These are phyloP conservation scores for Cactoblastis cactorum DNA, from an alignment of 2,888 invertebrate species.

Conservation along the genomic window DNA sequence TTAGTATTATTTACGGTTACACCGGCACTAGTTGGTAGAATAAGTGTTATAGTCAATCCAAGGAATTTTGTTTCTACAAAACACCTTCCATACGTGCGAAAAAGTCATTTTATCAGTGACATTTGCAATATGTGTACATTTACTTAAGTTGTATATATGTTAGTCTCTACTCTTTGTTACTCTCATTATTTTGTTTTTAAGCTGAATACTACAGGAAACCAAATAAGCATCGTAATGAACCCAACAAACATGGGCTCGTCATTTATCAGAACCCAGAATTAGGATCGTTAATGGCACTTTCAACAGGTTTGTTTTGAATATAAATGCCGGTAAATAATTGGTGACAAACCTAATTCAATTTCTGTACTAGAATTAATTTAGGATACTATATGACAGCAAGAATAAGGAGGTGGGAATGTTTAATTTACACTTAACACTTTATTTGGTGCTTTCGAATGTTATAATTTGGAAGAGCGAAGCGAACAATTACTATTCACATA, in stretches of 20 bases:
- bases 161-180: too few relatives aligned
- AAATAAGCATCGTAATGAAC: conserved; percentile 10
- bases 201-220: conserved; percentile 3
- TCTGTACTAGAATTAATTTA: neutral
- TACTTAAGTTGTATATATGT: neutral
- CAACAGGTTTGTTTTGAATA: conserved; percentile 10
- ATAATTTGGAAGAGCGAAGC: too few relatives aligned
- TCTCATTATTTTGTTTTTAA: neutral
- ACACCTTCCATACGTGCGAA: too few relatives aligned
- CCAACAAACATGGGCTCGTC: neutral
- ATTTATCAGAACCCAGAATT: conserved; percentile 8
- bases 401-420: too few relatives aligned
- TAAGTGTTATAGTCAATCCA: too few relatives aligned
- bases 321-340: conserved; percentile 1
- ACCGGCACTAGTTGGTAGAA: too few relatives aligned
- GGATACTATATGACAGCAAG: neutral
- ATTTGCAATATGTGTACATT: too few relatives aligned
- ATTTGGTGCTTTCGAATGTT: neutral
- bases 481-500: too few relatives aligned
- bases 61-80: too few relatives aligned
- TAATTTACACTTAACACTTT: too few relatives aligned
- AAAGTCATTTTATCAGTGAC: too few relatives aligned
- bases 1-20: too few relatives aligned
- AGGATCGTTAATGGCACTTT: conserved; percentile 9
- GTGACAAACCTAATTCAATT: neutral